A percentile compares a stretch with the other conserved stretches of the same genome.
Evolutionary conservation across 2,888 invertebrate species (phyloP).

Genomic region (Drosophila koepferae): DNA sequence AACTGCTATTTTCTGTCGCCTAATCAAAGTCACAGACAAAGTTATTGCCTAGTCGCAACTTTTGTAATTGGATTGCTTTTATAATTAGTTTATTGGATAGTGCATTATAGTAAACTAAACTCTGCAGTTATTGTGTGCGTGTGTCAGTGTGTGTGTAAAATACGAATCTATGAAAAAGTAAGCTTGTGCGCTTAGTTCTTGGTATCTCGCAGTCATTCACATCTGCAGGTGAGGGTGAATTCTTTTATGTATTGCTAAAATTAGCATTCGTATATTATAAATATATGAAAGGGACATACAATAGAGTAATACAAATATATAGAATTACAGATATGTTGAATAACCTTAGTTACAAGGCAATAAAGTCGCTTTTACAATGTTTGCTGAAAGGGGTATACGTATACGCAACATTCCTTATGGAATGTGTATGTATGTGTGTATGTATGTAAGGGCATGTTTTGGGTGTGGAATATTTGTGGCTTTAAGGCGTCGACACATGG

Average conservation of each 20-base stretch:
- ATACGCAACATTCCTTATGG: slow-evolving; percentile 47
- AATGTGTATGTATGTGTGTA: background rate
- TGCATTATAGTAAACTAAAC: too few relatives aligned
- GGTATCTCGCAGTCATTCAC: background rate
- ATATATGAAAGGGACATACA: background rate
- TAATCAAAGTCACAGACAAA: background rate
- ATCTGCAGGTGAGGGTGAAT: background rate
- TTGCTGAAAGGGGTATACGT: slow-evolving; percentile 45
- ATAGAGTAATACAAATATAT: background rate
- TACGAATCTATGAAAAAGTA: too few relatives aligned
- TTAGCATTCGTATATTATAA: background rate
- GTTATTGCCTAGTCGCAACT: background rate
- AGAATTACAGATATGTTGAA: background rate
- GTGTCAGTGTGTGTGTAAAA: background rate
- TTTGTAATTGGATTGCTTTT: background rate
- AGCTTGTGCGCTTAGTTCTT: background rate
- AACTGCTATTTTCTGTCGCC: background rate
- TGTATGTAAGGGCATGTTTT: slow-evolving; percentile 6
- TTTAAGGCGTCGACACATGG: slow-evolving; percentile 32
- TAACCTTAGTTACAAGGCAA: background rate
- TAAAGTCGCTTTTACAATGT: background rate
- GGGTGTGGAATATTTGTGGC: background rate
- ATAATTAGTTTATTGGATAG: background rate
- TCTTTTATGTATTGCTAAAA: background rate
- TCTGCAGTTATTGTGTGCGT: background rate